These are phyloP conservation scores for Lasioglossum zephyrum DNA, from an alignment of 2,888 invertebrate genomes.

Conservation along the genomic window DNA sequence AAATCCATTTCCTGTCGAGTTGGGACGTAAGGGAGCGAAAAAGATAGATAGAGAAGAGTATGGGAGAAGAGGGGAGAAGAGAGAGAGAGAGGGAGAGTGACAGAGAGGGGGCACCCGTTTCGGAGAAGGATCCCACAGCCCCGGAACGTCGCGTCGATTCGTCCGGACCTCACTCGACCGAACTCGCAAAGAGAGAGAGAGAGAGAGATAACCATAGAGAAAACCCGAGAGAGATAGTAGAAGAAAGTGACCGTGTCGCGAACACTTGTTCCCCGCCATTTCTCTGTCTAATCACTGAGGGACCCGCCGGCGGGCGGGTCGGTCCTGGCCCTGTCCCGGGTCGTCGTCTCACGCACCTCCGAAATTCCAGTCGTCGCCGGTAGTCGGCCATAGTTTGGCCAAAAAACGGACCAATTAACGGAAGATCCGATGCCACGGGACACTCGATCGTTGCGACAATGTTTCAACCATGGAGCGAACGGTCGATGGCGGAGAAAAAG, in stretches of 20 bases:
- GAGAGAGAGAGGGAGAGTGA: neutral
- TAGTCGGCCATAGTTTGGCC: conserved; percentile 26
- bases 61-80: neutral
- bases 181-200: conserved; percentile 24
- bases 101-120: conserved; percentile 24
- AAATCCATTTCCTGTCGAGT: conserved; percentile 48
- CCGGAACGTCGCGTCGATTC: conserved; percentile 42
- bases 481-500: neutral
- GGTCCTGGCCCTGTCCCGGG: neutral
- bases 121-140: conserved; percentile 36
- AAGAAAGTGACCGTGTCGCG: conserved; percentile 12
- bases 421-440: neutral
- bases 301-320: conserved; percentile 43
- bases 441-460: neutral
- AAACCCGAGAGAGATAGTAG: neutral
- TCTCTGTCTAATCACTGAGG: conserved; percentile 62
- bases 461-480: neutral
- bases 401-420: neutral
- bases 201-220: neutral
- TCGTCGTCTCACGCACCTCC: conserved; percentile 25
- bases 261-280: conserved; percentile 66
- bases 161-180: conserved; percentile 34
- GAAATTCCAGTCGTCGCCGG: conserved; percentile 1
- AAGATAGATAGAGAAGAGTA: neutral
- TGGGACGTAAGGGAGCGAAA: neutral